These are phyloP conservation scores for Chironomus striatipennis DNA, from an alignment of 1,140 invertebrate species.

Conservation along the genomic window DNA sequence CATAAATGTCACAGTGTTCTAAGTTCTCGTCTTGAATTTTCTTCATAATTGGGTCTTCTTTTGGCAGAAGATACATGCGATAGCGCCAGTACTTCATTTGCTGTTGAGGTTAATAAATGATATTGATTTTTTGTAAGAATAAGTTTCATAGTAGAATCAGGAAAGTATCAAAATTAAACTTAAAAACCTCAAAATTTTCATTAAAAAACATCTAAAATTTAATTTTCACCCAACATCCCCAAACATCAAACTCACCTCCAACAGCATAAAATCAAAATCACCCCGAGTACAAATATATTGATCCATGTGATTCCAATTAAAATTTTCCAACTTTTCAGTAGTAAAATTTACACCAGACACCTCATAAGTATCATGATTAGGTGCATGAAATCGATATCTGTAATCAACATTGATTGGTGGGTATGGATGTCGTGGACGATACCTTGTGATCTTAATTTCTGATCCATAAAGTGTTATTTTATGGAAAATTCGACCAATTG, in stretches of 20 bases:
- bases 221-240: no score
- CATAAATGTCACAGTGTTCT: slow-evolving; percentile 76
- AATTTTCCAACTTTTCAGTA: slow-evolving; percentile 90
- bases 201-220: no score
- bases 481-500: slow-evolving; percentile 93
- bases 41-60: slow-evolving; percentile 59
- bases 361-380: slow-evolving; percentile 86
- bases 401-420: slow-evolving; percentile 85
- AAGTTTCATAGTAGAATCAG: no score
- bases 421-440: slow-evolving; percentile 87
- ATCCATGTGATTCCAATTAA: slow-evolving; percentile 97
- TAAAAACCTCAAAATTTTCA: no score
- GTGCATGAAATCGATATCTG: slow-evolving; percentile 84
- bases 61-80: slow-evolving; percentile 76
- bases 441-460: slow-evolving; percentile 85
- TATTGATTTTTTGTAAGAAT: no score
- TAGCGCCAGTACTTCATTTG: slow-evolving; percentile 92
- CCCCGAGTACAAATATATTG: slow-evolving; percentile 91
- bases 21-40: slow-evolving; percentile 58
- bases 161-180: no score
- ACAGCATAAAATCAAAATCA: slow-evolving; percentile 78
- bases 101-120: slow-evolving; percentile 39
- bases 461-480: slow-evolving; percentile 73
- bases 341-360: slow-evolving; percentile 91
- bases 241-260: slow-evolving; percentile 57